A percentile compares a stretch with the other conserved stretches of the same genome.
Conservation (phyloP, 2,888 invertebrate genomes). For the Microplitis manilae region DNA sequence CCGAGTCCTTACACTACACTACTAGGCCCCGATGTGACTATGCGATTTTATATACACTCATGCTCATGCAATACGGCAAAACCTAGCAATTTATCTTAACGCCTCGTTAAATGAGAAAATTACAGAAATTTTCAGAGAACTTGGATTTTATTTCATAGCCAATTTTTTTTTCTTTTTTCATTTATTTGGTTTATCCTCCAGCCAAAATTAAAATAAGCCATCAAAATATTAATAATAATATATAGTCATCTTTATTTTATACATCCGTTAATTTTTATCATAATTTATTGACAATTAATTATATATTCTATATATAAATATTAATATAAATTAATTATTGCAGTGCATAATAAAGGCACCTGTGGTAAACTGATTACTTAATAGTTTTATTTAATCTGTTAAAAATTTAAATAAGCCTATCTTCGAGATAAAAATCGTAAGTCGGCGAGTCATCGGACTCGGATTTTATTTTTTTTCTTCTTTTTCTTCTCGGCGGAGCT, state of each 20-base stretch:
- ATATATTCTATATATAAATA: no score
- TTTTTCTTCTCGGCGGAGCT: constrained; percentile 62
- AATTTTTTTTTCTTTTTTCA: not conserved
- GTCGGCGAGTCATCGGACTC: constrained; percentile 37
- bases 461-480: constrained; percentile 48
- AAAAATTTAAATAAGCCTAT: constrained; percentile 60
- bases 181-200: not conserved
- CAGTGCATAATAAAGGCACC: no score
- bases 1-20: constrained; percentile 25
- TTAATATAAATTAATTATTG: no score
- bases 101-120: constrained; percentile 41
- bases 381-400: no score
- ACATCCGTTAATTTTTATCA: no score
- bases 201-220: no score
- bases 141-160: not conserved
- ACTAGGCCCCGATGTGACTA: constrained; percentile 19
- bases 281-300: no score
- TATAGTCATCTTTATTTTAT: no score
- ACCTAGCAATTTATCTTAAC: constrained; percentile 41
- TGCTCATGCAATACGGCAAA: constrained; percentile 31
- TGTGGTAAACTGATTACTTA: no score
- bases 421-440: constrained; percentile 45
- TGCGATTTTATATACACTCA: constrained; percentile 13
- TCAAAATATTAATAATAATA: no score
- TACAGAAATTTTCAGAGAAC: constrained; percentile 31